Conservation (phyloP, 1,140 invertebrate genomes). For the Rhynchophorus ferrugineus region DNA sequence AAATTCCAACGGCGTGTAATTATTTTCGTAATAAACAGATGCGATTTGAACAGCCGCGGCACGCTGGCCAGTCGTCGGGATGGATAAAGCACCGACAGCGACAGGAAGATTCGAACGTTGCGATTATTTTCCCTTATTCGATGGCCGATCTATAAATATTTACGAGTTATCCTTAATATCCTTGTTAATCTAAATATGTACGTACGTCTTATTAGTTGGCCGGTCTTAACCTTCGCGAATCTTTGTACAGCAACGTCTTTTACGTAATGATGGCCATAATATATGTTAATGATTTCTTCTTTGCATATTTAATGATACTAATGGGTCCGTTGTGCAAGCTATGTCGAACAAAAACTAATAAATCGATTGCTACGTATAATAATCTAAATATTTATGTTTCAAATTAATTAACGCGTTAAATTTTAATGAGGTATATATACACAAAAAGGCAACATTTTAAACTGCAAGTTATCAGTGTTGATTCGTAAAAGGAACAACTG, state of each 20-base stretch:
- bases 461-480: no score
- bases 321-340: constrained; percentile 16
- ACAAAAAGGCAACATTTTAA: no score
- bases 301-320: constrained; percentile 22
- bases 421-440: no score
- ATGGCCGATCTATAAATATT: constrained; percentile 10
- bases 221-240: constrained; percentile 13
- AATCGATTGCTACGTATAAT: no score
- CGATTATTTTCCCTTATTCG: background rate
- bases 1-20: constrained; percentile 18
- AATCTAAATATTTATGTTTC: no score
- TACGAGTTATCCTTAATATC: constrained; percentile 18
- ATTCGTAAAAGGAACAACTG: no score
- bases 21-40: constrained; percentile 22
- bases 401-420: no score
- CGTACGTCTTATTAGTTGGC: constrained; percentile 12
- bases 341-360: constrained; percentile 14
- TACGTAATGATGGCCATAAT: constrained; percentile 18
- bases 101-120: no score
- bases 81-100: no score
- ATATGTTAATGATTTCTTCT: constrained; percentile 22
- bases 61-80: no score
- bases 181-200: constrained; percentile 17
- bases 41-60: constrained; percentile 11
- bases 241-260: constrained; percentile 19